phyloP scores from a whole-genome alignment of 1,140 invertebrate genomes.

The Orius insidiosus region DNA sequence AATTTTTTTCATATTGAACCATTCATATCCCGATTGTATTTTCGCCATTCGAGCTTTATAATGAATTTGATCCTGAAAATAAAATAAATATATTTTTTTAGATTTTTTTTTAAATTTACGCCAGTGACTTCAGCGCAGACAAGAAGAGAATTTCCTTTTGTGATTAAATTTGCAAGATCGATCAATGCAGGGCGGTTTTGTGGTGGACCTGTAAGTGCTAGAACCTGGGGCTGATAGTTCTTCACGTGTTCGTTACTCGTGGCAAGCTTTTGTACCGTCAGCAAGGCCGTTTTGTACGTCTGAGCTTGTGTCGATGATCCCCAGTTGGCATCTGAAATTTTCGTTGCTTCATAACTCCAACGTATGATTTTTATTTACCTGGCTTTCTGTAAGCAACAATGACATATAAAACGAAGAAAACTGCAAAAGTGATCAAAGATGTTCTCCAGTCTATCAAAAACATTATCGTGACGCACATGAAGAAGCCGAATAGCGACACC shows the following conservation, averaged over 20 bases:
- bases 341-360: no score
- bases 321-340: slow-evolving; percentile 83
- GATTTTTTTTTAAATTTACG: slow-evolving; percentile 31
- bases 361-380: slow-evolving; percentile 34
- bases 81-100: background rate
- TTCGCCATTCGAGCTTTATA: slow-evolving; percentile 41
- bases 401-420: slow-evolving; percentile 73
- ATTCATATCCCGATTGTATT: slow-evolving; percentile 48
- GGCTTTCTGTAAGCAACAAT: slow-evolving; percentile 83
- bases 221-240: slow-evolving; percentile 82
- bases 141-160: slow-evolving; percentile 81
- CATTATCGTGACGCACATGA: slow-evolving; percentile 83
- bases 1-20: slow-evolving; percentile 55
- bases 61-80: slow-evolving; percentile 40
- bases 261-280: slow-evolving; percentile 61
- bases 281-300: slow-evolving; percentile 79
- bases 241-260: slow-evolving; percentile 87
- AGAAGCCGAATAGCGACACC: slow-evolving; percentile 75
- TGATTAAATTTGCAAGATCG: slow-evolving; percentile 79
- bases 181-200: slow-evolving; percentile 65
- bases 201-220: slow-evolving; percentile 72
- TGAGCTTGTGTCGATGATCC: slow-evolving; percentile 93
- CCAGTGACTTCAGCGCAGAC: slow-evolving; percentile 73
- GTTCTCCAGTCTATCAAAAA: slow-evolving; percentile 85
- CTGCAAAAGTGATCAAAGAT: slow-evolving; percentile 74